These are phyloP conservation scores for Trissolcus brochymenae DNA, from an alignment of 2,888 invertebrate species.

Conservation along the genomic window DNA sequence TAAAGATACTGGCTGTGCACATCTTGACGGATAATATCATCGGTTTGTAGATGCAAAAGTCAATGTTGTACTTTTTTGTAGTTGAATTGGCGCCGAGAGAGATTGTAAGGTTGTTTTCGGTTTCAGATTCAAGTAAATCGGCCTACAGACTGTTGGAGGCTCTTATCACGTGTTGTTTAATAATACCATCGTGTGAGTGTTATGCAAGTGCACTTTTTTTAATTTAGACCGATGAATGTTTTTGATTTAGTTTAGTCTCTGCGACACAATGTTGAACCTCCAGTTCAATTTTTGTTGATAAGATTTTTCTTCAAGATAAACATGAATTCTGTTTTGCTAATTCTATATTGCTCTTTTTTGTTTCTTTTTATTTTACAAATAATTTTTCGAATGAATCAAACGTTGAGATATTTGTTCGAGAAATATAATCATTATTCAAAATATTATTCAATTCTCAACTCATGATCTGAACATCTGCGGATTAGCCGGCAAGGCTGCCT, in stretches of 20 bases:
- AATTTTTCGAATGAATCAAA: not conserved
- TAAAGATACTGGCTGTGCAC: constrained; percentile 66
- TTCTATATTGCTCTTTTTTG: too few species aligned
- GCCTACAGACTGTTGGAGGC: constrained; percentile 72
- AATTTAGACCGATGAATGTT: constrained; percentile 4
- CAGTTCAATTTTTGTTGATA: not conserved
- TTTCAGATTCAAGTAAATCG: constrained; percentile 70
- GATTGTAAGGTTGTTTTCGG: constrained; percentile 37
- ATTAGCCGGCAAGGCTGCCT: constrained; percentile 64
- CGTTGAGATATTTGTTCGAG: too few species aligned
- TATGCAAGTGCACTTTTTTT: constrained; percentile 25
- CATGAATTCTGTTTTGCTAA: too few species aligned
- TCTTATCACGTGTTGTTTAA: constrained; percentile 72
- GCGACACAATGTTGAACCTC: constrained; percentile 2
- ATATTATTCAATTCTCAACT: not conserved
- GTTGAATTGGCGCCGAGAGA: not conserved
- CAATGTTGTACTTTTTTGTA: too few species aligned
- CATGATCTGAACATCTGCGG: constrained; percentile 66
- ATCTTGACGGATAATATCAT: constrained; percentile 68
- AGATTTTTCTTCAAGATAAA: not conserved
- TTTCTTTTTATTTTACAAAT: not conserved
- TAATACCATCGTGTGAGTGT: constrained; percentile 70
- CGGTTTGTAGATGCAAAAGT: constrained; percentile 61
- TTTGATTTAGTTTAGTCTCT: constrained; percentile 16
- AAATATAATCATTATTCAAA: not conserved